These are phyloP conservation scores for Anolis apletophallus DNA, from an alignment of 2,797 vertebrate species.

Conservation along the genomic window DNA sequence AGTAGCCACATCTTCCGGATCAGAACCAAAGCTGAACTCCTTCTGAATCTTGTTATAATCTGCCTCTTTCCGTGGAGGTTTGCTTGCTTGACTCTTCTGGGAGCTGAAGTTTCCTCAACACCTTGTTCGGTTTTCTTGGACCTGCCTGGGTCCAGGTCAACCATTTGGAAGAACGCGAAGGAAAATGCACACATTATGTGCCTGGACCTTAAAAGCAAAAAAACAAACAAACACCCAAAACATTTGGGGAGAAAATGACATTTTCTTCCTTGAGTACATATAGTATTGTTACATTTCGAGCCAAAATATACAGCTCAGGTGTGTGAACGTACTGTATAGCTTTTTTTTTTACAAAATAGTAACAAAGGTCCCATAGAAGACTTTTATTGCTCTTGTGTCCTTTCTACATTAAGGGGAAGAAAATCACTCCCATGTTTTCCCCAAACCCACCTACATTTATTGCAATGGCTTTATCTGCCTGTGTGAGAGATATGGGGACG, in stretches of 20 bases:
- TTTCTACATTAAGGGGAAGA: fast-evolving
- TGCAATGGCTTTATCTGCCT: background rate
- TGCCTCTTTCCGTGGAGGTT: background rate
- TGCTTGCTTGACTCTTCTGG: background rate
- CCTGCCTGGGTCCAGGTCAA: background rate
- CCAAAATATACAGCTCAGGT: conserved; percentile 38
- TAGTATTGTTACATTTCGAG: conserved; percentile 15
- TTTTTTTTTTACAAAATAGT: background rate
- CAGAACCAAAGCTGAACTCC: background rate
- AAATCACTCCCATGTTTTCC: fast-evolving
- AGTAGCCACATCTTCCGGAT: background rate
- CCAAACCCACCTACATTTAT: background rate
- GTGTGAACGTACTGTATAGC: fast-evolving
- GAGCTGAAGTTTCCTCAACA: fast-evolving
- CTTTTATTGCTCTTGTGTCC: background rate
- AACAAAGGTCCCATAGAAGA: background rate
- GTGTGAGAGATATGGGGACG: background rate
- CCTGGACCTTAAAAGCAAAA: background rate
- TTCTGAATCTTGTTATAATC: background rate
- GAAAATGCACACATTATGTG: background rate
- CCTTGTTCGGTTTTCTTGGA: background rate
- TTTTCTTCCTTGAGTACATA: background rate
- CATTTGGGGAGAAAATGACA: background rate
- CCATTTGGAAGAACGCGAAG: background rate
- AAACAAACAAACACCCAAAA: background rate